These are phyloP conservation scores for Hippocampus abdominalis DNA, from an alignment of 2,113 vertebrate genomes.

Conservation along the genomic window DNA sequence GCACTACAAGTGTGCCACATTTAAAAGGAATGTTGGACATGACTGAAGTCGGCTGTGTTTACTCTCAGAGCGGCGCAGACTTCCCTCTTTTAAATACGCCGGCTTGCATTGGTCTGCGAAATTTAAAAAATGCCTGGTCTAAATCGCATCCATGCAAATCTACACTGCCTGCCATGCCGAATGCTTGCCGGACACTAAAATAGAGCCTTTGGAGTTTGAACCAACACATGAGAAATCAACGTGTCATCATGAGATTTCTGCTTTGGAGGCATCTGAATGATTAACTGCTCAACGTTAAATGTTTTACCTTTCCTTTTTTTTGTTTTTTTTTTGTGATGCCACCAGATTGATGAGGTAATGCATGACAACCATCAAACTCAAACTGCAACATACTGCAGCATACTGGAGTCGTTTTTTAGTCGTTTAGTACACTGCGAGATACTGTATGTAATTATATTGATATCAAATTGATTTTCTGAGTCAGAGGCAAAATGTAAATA, in stretches of 20 bases:
- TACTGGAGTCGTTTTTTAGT: not conserved
- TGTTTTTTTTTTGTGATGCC: not conserved
- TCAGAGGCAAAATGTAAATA: not conserved
- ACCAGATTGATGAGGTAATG: not conserved
- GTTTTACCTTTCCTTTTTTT: not conserved
- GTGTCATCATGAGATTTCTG: not conserved
- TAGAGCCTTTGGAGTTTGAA: too few relatives aligned
- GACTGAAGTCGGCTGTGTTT: not conserved
- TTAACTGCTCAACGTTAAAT: not conserved
- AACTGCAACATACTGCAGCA: not conserved
- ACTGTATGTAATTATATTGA: not conserved
- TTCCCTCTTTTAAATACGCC: not conserved
- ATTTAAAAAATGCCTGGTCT: too few relatives aligned
- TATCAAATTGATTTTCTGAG: not conserved
- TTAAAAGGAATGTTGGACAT: not conserved
- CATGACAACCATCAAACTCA: not conserved
- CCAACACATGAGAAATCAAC: not conserved
- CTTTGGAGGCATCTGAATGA: not conserved
- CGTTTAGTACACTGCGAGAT: not conserved
- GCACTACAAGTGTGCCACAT: too few relatives aligned
- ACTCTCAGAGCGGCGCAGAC: not conserved
- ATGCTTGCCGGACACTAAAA: too few relatives aligned
- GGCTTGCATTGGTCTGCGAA: too few relatives aligned
- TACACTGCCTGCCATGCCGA: too few relatives aligned
- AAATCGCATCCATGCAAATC: too few relatives aligned